Evolutionary conservation across 2,888 invertebrate species (phyloP).

Genomic region (Drosophila rellima): DNA sequence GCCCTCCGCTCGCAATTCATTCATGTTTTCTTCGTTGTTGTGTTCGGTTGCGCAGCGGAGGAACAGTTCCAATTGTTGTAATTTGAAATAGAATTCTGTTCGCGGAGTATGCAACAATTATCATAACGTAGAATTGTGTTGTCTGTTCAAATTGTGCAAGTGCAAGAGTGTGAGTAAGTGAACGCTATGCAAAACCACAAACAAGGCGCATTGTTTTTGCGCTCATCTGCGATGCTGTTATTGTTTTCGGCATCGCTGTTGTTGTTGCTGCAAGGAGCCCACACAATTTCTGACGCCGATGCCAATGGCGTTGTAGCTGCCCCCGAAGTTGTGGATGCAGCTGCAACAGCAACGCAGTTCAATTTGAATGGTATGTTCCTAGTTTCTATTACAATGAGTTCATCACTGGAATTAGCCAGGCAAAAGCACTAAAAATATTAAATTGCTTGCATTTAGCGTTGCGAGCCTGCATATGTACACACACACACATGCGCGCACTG

Average conservation of each 20-base stretch:
- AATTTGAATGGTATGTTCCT: constrained; percentile 65
- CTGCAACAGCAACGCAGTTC: constrained; percentile 35
- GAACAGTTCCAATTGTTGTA: neutral
- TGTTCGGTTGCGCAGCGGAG: constrained; percentile 29
- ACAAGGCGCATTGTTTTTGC: constrained; percentile 49
- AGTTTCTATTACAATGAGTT: constrained; percentile 53
- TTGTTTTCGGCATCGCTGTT: constrained; percentile 49
- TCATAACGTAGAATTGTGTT: constrained; percentile 26
- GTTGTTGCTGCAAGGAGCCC: constrained; percentile 57
- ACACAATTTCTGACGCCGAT: constrained; percentile 16
- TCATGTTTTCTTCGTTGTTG: constrained; percentile 51
- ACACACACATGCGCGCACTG: constrained; percentile 7
- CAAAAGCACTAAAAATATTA: constrained; percentile 42
- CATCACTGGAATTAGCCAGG: constrained; percentile 61
- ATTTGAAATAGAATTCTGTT: constrained; percentile 8
- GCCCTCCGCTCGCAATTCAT: constrained; percentile 34
- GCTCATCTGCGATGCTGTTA: constrained; percentile 29
- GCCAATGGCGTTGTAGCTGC: constrained; percentile 34
- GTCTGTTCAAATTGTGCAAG: constrained; percentile 15
- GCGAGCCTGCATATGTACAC: constrained; percentile 6
- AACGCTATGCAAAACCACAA: constrained; percentile 46
- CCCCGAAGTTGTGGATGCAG: constrained; percentile 34
- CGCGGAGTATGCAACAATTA: constrained; percentile 53
- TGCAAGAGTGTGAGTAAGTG: constrained; percentile 16
- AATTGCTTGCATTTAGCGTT: constrained; percentile 41